Percentiles rank a stretch among this genome's conserved stretches.
These are phyloP conservation scores for Cotesia chilonis DNA, from an alignment of 1,140 invertebrate genomes.

Conservation along the genomic window DNA sequence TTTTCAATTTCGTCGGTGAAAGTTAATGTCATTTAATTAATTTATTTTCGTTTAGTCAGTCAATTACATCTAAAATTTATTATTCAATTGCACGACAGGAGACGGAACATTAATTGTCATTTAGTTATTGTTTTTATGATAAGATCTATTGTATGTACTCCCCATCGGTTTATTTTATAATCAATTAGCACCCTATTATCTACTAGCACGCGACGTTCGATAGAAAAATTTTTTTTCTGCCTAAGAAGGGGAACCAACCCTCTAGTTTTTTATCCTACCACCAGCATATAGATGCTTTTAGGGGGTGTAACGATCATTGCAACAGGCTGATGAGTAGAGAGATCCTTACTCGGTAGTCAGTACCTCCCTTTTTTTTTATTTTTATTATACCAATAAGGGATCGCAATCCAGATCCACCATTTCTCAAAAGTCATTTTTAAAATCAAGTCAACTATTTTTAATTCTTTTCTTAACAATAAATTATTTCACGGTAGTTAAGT, in stretches of 20 bases:
- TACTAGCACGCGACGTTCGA: conserved; percentile 47
- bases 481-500: not conserved
- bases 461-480: not conserved
- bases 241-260: conserved; percentile 58
- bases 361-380: conserved; percentile 11
- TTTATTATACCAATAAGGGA: not conserved
- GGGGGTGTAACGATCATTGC: conserved; percentile 47
- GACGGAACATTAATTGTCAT: not conserved
- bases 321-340: conserved; percentile 65
- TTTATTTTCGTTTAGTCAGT: no score
- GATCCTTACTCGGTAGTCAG: conserved; percentile 43
- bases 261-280: conserved; percentile 50
- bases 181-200: conserved; percentile 64
- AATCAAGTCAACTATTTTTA: no score
- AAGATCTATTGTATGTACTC: conserved; percentile 40
- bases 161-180: conserved; percentile 58
- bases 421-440: not conserved
- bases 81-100: not conserved
- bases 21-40: no score
- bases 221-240: conserved; percentile 16
- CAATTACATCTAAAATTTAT: no score
- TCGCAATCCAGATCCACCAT: not conserved
- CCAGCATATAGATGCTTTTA: conserved; percentile 8
- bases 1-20: no score
- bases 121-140: conserved; percentile 35